Base-by-base conservation (phyloP, 2,888 invertebrate genomes). In the Drosophila suboccidentalis region DNA sequence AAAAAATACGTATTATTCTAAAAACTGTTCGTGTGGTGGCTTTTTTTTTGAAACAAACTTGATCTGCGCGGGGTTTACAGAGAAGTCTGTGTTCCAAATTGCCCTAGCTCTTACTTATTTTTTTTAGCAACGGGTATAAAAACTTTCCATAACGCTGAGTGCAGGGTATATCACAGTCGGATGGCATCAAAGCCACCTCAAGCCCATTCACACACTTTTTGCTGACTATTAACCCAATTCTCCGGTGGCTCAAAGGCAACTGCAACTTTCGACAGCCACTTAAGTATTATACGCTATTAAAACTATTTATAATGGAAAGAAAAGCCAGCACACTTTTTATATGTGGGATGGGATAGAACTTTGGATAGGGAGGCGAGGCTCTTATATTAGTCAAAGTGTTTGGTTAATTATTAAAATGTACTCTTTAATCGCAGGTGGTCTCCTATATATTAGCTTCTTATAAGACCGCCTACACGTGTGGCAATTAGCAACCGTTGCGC, bases 191-290 rank as follows among this genome's bases (percentile, higher is more conserved):
- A 60, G 41, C 29, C 15, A 13, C 11, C 11, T 22, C 22, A 22
- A 22, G n/a, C 8, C 44, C 22, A 6, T 44, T 44, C 3, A 26
- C 34, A 47, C 36, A 41, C 43, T 47, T 47, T 50, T 34, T 43
- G 50, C 47, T 43, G 50, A 29, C 87, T 61, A 75, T 82, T 87
- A 82, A 87, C 82, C 87, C 78, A 87, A 62, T 71, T 82, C 53
- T 39, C 26, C 22, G 61, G 50, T 59, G 34, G 49, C 51, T 69
- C 66, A 71, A 76, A 65, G 55, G 71, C 36, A 47, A 36, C 46
- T 63, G 66, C 71, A 81, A 72, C 75, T 81, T 78, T 81, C 53
- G 53, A 75, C 60, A 70, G 67, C 82, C 82, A 84, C 81, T 82
- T 83, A 65, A 69, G 66, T 53, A 74, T 61, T 61, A 70, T 75